These are phyloP conservation scores for Ricordea florida DNA, from an alignment of 92 coral and sea anemone genomes.

Conservation along the genomic window DNA sequence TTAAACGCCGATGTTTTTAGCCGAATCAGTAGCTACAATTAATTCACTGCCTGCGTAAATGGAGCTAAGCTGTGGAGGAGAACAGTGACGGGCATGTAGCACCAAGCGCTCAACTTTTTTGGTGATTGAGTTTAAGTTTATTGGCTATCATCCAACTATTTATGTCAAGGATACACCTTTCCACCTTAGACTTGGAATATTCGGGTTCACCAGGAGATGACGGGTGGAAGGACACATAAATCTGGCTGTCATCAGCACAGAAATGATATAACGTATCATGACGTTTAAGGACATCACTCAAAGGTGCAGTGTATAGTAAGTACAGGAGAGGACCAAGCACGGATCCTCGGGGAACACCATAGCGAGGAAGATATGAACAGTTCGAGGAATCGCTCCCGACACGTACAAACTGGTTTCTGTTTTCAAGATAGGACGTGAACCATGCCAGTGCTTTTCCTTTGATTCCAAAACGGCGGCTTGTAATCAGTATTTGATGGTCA, in stretches of 20 bases:
- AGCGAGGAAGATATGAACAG: neutral
- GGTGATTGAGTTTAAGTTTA: conserved; percentile 19
- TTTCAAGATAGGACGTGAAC: conserved; percentile 10
- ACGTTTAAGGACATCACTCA: conserved; percentile 1
- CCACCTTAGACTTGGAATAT: conserved; percentile 13
- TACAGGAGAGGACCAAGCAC: conserved; percentile 11
- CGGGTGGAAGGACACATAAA: neutral
- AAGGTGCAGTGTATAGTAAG: conserved; percentile 11
- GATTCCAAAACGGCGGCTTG: conserved; percentile 13
- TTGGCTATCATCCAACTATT: conserved; percentile 27
- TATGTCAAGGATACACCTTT: conserved; percentile 17
- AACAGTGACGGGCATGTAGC: neutral
- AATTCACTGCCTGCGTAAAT: conserved; percentile 9
- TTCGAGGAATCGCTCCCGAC: neutral
- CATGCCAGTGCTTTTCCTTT: conserved; percentile 41
- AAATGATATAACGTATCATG: conserved; percentile 7
- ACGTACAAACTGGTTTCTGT: conserved; percentile 23
- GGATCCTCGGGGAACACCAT: conserved; percentile 10
- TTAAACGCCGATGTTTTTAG: conserved; percentile 2
- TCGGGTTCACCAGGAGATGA: conserved; percentile 14
- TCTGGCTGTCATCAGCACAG: conserved; percentile 1
- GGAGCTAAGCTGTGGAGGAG: neutral
- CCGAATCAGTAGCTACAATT: neutral
- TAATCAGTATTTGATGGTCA: conserved; percentile 33
- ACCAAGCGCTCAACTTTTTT: neutral